phyloP scores from a whole-genome alignment of 2,113 vertebrate species.

The Syngnathus floridae region DNA sequence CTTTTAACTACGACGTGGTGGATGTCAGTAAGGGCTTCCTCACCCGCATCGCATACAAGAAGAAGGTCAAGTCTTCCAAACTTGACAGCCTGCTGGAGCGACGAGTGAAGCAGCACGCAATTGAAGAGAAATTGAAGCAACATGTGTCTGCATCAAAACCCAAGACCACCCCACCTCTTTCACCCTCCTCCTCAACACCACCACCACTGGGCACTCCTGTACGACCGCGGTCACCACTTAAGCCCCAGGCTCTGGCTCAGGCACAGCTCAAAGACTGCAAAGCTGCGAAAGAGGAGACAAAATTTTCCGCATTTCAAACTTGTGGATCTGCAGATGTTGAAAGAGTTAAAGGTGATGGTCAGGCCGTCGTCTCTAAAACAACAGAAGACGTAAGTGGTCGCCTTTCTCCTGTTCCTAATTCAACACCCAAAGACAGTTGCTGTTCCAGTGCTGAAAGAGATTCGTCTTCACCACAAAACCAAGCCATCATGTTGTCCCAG shows the following conservation, averaged over 20 bases:
- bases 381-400: constrained; percentile 10
- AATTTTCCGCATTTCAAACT: constrained; percentile 19
- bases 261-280: constrained; percentile 17
- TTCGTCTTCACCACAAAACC: constrained; percentile 32
- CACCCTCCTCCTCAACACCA: constrained; percentile 1
- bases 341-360: constrained; percentile 18
- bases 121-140: constrained; percentile 86
- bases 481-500: constrained; percentile 24
- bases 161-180: constrained; percentile 13
- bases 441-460: constrained; percentile 31
- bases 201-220: constrained; percentile 34
- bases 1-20: constrained; percentile 81
- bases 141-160: constrained; percentile 57
- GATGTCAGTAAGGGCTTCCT: constrained; percentile 94
- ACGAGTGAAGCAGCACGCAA: constrained; percentile 84
- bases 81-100: constrained; percentile 89
- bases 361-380: constrained; percentile 20
- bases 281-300: constrained; percentile 35
- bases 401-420: constrained; percentile 27
- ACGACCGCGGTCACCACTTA: constrained; percentile 45
- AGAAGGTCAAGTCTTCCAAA: constrained; percentile 88
- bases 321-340: constrained; percentile 10
- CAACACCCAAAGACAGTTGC: constrained; percentile 44
- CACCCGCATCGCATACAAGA: constrained; percentile 88
- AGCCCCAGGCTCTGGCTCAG: constrained; percentile 39